phyloP scores from a whole-genome alignment of 2,797 vertebrate genomes.

The Chloroceryle inda region DNA sequence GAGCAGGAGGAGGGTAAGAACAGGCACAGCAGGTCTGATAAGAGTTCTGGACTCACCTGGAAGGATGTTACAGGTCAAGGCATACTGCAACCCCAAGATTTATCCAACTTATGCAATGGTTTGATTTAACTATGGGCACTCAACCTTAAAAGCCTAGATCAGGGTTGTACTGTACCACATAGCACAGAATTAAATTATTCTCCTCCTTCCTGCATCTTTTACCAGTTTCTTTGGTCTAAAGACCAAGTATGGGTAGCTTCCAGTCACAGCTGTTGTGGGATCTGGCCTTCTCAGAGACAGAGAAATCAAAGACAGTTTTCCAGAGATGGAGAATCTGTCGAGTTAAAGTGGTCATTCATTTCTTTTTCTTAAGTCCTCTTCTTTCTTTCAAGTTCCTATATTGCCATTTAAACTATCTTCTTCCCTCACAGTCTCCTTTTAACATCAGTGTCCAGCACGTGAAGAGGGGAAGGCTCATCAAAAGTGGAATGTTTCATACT shows the following conservation, averaged over 20 bases:
- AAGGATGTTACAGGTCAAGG: neutral
- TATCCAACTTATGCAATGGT: accelerated
- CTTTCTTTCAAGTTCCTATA: neutral
- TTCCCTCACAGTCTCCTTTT: neutral
- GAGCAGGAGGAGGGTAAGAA: neutral
- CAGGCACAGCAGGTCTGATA: neutral
- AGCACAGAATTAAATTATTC: neutral
- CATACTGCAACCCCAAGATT: neutral
- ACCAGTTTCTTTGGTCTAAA: neutral
- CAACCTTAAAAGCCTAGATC: accelerated
- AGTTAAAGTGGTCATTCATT: neutral
- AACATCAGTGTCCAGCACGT: neutral
- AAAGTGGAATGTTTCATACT: neutral
- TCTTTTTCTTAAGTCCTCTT: neutral
- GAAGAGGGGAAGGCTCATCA: neutral
- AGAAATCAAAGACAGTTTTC: neutral
- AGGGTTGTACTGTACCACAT: neutral
- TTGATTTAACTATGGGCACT: neutral
- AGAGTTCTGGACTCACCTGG: neutral
- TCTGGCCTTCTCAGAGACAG: neutral
- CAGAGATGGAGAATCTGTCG: neutral
- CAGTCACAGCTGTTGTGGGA: neutral
- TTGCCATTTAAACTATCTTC: neutral
- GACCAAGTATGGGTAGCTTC: neutral
- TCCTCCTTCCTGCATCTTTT: neutral